These are phyloP conservation scores for Gallinago undulata DNA, from an alignment of 2,113 vertebrate species.

Conservation along the genomic window DNA sequence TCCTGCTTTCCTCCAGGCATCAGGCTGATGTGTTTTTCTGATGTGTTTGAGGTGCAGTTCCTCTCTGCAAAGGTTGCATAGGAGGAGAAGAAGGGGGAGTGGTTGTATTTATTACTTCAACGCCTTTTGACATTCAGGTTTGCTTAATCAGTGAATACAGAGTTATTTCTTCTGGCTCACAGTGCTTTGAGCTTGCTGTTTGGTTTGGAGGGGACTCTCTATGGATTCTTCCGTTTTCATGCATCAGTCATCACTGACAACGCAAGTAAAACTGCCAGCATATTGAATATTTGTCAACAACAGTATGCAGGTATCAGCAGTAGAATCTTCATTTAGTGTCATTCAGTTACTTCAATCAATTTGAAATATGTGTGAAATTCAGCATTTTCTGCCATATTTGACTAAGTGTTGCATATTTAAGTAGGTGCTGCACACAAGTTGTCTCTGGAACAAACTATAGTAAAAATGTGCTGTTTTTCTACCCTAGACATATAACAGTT, in stretches of 20 bases:
- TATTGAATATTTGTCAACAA: neutral
- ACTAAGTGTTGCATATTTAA: neutral
- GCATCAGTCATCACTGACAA: neutral
- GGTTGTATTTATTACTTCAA: neutral
- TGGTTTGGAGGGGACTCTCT: neutral
- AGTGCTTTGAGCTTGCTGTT: neutral
- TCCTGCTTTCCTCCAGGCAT: neutral
- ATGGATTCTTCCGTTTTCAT: neutral
- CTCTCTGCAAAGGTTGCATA: neutral
- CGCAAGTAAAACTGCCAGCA: neutral
- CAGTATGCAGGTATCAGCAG: neutral
- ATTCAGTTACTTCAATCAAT: neutral
- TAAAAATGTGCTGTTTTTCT: neutral
- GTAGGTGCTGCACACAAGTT: neutral
- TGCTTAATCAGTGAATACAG: neutral
- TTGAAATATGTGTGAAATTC: neutral
- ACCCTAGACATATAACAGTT: neutral
- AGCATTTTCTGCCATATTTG: neutral
- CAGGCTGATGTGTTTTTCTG: neutral
- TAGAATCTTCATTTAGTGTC: neutral
- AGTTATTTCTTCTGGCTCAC: neutral
- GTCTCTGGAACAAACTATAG: neutral
- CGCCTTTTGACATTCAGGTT: neutral
- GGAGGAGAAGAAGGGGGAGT: neutral
- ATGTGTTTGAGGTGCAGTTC: neutral